phyloP scores from a whole-genome alignment of 2,888 invertebrate genomes.

The Napeogenes inachia region DNA sequence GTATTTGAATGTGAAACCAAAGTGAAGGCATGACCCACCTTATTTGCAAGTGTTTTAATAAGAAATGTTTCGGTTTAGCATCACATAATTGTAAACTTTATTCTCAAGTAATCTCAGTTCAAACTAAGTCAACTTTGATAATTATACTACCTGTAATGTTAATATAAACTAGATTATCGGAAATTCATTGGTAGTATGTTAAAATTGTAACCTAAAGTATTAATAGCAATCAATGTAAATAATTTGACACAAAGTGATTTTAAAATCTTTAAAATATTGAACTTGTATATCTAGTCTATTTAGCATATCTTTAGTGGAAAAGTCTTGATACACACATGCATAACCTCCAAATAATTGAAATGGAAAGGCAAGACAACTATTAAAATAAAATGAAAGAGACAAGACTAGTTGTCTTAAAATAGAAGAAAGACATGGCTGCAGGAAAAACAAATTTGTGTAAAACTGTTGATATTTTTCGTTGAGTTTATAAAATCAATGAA shows the following conservation, averaged over 20 bases:
- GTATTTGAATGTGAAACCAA: slow-evolving; percentile 20
- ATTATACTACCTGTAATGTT: neutral
- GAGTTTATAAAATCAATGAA: too few relatives aligned
- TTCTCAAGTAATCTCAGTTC: slow-evolving; percentile 3
- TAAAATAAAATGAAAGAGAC: neutral
- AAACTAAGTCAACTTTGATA: slow-evolving; percentile 2
- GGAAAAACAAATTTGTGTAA: too few relatives aligned
- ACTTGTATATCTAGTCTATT: slow-evolving; percentile 4
- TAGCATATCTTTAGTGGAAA: slow-evolving; percentile 1
- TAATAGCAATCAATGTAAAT: slow-evolving; percentile 5
- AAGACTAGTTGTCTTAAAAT: too few relatives aligned
- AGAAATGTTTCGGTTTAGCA: neutral
- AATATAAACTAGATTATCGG: neutral
- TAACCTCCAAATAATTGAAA: neutral
- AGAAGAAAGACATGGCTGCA: too few relatives aligned
- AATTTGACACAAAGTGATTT: slow-evolving; percentile 7
- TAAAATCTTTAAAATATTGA: slow-evolving; percentile 1
- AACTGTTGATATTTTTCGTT: too few relatives aligned
- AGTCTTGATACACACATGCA: neutral
- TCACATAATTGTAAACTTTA: neutral
- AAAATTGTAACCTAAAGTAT: slow-evolving; percentile 2
- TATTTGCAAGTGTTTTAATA: slow-evolving; percentile 9
- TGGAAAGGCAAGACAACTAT: neutral
- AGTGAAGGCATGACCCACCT: slow-evolving; percentile 27
- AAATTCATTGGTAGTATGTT: neutral